Evolutionary conservation across 2,113 vertebrate genomes (phyloP).

Genomic region (Turnix velox): DNA sequence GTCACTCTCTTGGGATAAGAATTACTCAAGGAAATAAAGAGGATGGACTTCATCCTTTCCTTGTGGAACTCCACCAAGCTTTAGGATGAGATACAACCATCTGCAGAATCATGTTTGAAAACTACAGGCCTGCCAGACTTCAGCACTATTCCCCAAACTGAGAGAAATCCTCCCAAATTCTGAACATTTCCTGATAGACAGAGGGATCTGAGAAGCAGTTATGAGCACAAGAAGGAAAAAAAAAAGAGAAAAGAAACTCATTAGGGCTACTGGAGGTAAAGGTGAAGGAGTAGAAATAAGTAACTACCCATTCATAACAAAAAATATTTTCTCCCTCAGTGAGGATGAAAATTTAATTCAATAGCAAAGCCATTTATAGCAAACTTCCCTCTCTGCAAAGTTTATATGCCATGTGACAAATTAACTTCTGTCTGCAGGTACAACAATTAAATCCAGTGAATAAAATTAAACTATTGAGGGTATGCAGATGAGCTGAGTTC

Average conservation of each 20-base stretch:
- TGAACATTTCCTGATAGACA: neutral
- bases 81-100: neutral
- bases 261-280: neutral
- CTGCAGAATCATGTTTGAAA: neutral
- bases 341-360: slow-evolving; percentile 54
- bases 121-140: neutral
- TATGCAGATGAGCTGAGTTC: neutral
- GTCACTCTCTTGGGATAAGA: too few relatives aligned
- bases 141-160: neutral
- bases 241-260: neutral
- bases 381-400: slow-evolving; percentile 5
- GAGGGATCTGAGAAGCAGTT: neutral
- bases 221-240: neutral
- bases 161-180: neutral
- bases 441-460: slow-evolving; percentile 46
- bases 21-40: neutral
- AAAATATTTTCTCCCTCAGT: slow-evolving; percentile 54
- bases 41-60: neutral
- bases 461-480: neutral
- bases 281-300: slow-evolving; percentile 16
- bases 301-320: slow-evolving; percentile 23
- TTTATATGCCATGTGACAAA: slow-evolving; percentile 1
- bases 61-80: neutral
- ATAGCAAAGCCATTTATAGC: slow-evolving; percentile 41
- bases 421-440: slow-evolving; percentile 34